phyloP scores from a whole-genome alignment of 1,140 invertebrate genomes.

The Drusus annulatus region DNA sequence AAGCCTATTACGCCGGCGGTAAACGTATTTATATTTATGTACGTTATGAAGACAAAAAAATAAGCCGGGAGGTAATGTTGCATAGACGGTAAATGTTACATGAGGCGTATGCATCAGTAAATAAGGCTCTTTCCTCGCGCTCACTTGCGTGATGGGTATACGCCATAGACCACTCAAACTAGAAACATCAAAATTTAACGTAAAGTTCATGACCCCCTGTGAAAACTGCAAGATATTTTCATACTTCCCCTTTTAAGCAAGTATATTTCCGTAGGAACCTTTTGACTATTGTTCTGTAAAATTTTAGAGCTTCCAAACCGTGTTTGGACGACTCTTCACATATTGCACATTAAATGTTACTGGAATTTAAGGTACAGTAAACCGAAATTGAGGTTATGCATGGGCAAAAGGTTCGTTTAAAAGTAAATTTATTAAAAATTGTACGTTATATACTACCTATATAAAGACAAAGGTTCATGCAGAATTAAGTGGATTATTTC shows the following conservation, averaged over 20 bases:
- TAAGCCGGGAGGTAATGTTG: constrained; percentile 31
- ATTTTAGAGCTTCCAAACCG: no score
- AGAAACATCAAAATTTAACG: no score
- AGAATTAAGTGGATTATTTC: no score
- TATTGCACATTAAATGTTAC: constrained; percentile 18
- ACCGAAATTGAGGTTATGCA: background rate
- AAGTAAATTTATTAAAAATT: background rate
- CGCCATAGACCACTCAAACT: background rate
- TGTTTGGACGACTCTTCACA: background rate
- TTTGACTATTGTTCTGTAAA: no score
- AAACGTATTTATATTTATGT: constrained; percentile 34
- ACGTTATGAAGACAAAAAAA: constrained; percentile 33
- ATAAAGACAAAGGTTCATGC: no score
- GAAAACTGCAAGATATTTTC: no score
- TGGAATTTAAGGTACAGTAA: constrained; percentile 15
- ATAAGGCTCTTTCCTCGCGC: constrained; percentile 42
- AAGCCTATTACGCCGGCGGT: background rate
- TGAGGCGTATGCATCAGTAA: constrained; percentile 36
- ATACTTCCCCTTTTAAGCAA: no score
- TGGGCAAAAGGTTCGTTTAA: background rate
- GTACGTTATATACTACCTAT: no score
- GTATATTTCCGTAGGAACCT: no score
- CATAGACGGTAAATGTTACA: constrained; percentile 40
- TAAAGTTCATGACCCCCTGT: no score
- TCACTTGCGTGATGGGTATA: constrained; percentile 29